A percentile compares a stretch with the other conserved stretches of the same genome.
Evolutionary conservation across 1,140 invertebrate genomes (phyloP).

Genomic region (Drosophila carrolli): DNA sequence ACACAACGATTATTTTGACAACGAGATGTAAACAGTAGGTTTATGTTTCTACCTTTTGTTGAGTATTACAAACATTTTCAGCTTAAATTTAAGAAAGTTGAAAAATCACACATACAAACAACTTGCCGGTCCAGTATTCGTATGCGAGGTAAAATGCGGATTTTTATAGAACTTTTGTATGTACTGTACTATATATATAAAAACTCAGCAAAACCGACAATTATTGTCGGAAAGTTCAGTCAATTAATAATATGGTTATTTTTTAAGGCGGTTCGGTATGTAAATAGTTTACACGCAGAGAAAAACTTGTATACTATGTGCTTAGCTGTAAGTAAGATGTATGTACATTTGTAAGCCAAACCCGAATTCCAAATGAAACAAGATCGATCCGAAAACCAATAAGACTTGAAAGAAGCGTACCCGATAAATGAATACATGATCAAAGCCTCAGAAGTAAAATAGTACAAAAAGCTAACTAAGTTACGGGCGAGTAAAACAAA

Average conservation of each 20-base stretch:
- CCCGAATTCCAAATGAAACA: conserved; percentile 38
- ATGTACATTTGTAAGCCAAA: conserved; percentile 30
- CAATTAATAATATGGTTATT: conserved; percentile 63
- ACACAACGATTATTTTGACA: conserved; percentile 48
- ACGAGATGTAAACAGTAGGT: conserved; percentile 47
- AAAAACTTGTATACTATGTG: conserved; percentile 61
- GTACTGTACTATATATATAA: conserved; percentile 48
- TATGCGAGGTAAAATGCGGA: conserved; percentile 32
- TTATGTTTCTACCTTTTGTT: conserved; percentile 55
- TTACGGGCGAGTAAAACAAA: conserved; percentile 14
- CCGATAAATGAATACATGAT: conserved; percentile 23
- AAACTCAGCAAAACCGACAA: conserved; percentile 17
- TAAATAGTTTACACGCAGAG: conserved; percentile 60
- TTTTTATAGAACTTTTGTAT: conserved; percentile 59
- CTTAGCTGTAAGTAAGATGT: conserved; percentile 33
- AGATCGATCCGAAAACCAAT: conserved; percentile 37
- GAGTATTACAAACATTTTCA: conserved; percentile 32
- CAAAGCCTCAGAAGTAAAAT: conserved; percentile 62
- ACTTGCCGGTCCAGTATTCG: conserved; percentile 79
- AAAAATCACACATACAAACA: conserved; percentile 38
- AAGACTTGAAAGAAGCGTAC: conserved; percentile 56
- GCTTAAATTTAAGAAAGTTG: conserved; percentile 50
- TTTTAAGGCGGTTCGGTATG: conserved; percentile 37
- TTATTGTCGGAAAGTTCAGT: conserved; percentile 55
- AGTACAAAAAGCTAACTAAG: conserved; percentile 70